A percentile compares a stretch with the other conserved stretches of the same genome.
These are phyloP conservation scores for Digitonthophagus gazella DNA, from an alignment of 2,888 invertebrate species.

Conservation along the genomic window DNA sequence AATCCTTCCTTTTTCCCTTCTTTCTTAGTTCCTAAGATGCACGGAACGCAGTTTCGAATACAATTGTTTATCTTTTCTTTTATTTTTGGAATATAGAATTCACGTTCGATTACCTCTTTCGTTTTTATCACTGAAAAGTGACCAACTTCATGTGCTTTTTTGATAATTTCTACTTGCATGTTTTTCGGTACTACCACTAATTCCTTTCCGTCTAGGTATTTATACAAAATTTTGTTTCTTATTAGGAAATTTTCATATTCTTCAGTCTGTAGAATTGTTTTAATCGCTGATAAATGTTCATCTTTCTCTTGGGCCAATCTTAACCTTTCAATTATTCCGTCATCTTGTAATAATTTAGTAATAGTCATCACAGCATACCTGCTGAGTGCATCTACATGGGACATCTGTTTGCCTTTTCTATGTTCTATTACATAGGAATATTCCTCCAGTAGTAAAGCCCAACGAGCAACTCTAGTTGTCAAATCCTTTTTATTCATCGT, in stretches of 20 bases:
- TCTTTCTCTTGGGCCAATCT: constrained; percentile 32
- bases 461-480: constrained; percentile 43
- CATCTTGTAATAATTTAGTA: too few relatives aligned
- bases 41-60: constrained; percentile 30
- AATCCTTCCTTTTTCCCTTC: constrained; percentile 31
- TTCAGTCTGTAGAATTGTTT: too few relatives aligned
- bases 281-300: too few relatives aligned
- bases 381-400: constrained; percentile 39
- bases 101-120: too few relatives aligned
- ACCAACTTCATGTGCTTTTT: too few relatives aligned
- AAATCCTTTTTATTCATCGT: constrained; percentile 42
- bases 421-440: constrained; percentile 38
- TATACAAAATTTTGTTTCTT: too few relatives aligned
- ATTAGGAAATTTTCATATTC: too few relatives aligned
- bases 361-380: constrained; percentile 30
- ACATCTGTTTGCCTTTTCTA: constrained; percentile 36
- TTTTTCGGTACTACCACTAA: too few relatives aligned
- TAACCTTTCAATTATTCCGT: constrained; percentile 6
- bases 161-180: too few relatives aligned
- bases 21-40: constrained; percentile 34
- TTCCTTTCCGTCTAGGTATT: too few relatives aligned
- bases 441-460: constrained; percentile 38
- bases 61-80: constrained; percentile 30
- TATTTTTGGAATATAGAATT: constrained; percentile 30
- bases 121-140: too few relatives aligned